These are phyloP conservation scores for Meteorus cinctellus DNA, from an alignment of 2,888 invertebrate genomes.

Conservation along the genomic window DNA sequence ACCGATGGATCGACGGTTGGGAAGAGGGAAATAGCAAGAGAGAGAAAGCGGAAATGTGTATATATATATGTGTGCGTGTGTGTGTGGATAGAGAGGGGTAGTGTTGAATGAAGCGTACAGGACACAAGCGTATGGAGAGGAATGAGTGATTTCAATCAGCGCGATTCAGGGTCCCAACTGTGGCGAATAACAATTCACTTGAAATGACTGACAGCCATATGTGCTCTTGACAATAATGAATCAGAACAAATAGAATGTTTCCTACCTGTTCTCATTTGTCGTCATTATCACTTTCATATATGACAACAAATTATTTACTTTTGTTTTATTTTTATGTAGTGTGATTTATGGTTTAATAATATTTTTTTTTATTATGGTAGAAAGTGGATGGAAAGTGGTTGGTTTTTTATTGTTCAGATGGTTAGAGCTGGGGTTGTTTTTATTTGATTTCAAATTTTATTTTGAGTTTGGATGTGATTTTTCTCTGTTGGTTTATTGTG, in stretches of 20 bases:
- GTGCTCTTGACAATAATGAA: constrained; percentile 40
- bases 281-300: neutral
- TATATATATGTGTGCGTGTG: neutral
- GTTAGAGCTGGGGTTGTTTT: too few species aligned
- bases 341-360: neutral
- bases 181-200: constrained; percentile 56
- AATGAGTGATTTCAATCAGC: constrained; percentile 57
- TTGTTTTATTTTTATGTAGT: neutral
- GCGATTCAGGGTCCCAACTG: constrained; percentile 59
- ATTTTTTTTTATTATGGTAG: neutral
- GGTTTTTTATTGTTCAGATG: too few species aligned
- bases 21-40: neutral
- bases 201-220: constrained; percentile 45
- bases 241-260: constrained; percentile 40
- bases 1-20: constrained; percentile 22
- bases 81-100: neutral
- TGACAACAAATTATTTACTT: neutral
- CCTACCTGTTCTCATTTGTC: constrained; percentile 27
- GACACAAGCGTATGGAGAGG: constrained; percentile 18
- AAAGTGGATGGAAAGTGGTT: neutral
- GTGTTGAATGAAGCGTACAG: constrained; percentile 3
- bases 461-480: too few species aligned
- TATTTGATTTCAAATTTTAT: too few species aligned
- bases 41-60: neutral
- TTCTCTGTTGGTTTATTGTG: too few species aligned